phyloP scores from a whole-genome alignment of 2,888 invertebrate genomes.

The Scaptomyza polygonia region DNA sequence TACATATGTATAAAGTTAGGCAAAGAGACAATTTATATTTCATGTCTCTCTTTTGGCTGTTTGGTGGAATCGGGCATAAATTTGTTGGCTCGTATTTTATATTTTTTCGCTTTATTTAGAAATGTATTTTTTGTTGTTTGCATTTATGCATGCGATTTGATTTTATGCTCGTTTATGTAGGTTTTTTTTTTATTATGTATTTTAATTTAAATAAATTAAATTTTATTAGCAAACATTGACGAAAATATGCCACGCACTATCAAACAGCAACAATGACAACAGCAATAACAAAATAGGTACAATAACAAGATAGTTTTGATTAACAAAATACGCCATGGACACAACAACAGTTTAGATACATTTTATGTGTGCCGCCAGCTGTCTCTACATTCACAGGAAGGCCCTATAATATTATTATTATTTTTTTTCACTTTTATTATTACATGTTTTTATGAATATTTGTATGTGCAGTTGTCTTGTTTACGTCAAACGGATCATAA shows the following conservation, averaged over 20 bases:
- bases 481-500: too few species aligned
- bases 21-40: conserved; percentile 65
- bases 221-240: conserved; percentile 75
- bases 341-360: conserved; percentile 36
- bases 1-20: too few species aligned
- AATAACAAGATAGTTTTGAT: conserved; percentile 75
- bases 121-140: conserved; percentile 28
- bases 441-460: conserved; percentile 35
- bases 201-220: conserved; percentile 80
- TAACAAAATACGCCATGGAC: conserved; percentile 62
- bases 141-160: conserved; percentile 29
- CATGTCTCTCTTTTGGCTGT: conserved; percentile 62
- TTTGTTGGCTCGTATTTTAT: conserved; percentile 64
- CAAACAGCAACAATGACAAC: conserved; percentile 27
- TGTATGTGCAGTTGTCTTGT: conserved; percentile 24
- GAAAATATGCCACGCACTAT: conserved; percentile 72
- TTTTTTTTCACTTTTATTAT: too few species aligned
- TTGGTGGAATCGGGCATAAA: conserved; percentile 72
- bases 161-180: conserved; percentile 31
- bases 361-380: conserved; percentile 19
- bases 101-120: conserved; percentile 56
- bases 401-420: conserved; percentile 30
- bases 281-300: conserved; percentile 30
- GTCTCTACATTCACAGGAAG: conserved; percentile 41
- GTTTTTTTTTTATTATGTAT: conserved; percentile 63